These are phyloP conservation scores for Sminthopsis crassicaudata DNA, from an alignment of 2,113 vertebrate genomes.

Conservation along the genomic window DNA sequence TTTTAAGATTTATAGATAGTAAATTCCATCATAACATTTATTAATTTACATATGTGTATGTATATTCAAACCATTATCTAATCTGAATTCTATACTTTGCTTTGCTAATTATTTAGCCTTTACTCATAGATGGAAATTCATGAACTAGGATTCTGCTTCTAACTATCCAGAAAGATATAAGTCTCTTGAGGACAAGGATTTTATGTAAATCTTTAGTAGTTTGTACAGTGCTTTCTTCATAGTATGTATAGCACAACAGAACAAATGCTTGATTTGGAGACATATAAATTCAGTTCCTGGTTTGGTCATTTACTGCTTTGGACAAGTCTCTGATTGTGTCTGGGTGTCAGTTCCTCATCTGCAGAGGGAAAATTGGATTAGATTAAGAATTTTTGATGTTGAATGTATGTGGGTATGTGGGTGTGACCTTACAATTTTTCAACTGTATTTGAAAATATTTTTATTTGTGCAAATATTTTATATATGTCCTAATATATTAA, in stretches of 20 bases:
- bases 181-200: neutral
- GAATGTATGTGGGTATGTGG: too few species aligned
- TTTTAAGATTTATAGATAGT: neutral
- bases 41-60: neutral
- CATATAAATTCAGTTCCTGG: neutral
- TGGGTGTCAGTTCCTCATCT: too few species aligned
- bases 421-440: too few species aligned
- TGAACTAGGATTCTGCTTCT: neutral
- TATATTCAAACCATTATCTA: neutral
- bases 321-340: neutral
- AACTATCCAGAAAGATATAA: neutral
- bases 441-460: neutral
- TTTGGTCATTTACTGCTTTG: neutral
- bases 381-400: neutral
- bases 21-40: neutral
- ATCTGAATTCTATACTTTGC: neutral
- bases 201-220: neutral
- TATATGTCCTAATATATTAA: neutral
- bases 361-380: neutral
- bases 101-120: neutral
- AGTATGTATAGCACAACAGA: neutral
- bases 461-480: neutral
- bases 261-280: neutral
- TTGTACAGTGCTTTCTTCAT: neutral
- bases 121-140: neutral